Evolutionary conservation across 2,113 vertebrate species (phyloP).

Genomic region (Corydoras sp.): DNA sequence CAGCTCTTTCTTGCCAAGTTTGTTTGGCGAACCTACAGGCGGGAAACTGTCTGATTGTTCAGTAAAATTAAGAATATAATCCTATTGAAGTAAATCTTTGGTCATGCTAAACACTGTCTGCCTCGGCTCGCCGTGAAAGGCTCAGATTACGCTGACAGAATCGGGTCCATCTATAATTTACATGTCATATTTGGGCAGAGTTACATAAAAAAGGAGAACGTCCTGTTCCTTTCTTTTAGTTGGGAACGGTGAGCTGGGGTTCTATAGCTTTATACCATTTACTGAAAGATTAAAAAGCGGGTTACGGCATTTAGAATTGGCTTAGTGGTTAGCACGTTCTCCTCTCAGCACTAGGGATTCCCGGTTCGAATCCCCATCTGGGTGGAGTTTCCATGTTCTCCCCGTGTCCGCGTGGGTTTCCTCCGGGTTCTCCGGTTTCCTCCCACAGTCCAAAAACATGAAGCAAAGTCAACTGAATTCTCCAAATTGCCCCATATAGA

Average conservation of each 20-base stretch:
- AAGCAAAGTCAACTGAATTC: too few species aligned
- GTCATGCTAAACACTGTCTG: conserved; percentile 64
- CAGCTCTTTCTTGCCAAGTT: conserved; percentile 53
- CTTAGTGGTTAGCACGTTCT: too few species aligned
- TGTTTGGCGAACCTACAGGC: conserved; percentile 60
- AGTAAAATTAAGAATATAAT: conserved; percentile 72
- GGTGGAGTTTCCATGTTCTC: too few species aligned
- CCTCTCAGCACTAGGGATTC: too few species aligned
- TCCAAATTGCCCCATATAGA: too few species aligned
- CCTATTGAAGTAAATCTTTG: conserved; percentile 71
- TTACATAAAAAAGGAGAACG: conserved; percentile 33
- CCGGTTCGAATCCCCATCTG: too few species aligned
- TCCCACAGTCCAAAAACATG: too few species aligned
- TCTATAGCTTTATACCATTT: too few species aligned
- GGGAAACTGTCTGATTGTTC: conserved; percentile 70
- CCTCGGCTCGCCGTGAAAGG: conserved; percentile 58
- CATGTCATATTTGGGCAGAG: conserved; percentile 41
- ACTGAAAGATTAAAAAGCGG: too few species aligned
- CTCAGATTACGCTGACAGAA: conserved; percentile 46
- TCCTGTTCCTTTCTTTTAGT: conserved; percentile 9
- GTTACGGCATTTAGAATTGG: too few species aligned
- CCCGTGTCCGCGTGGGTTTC: too few species aligned
- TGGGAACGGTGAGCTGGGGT: not conserved
- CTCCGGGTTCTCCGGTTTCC: too few species aligned
- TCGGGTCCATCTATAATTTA: conserved; percentile 40